Percentiles rank a stretch among this genome's conserved stretches.
phyloP scores from a whole-genome alignment of 2,888 invertebrate genomes.

The Ochropleura leucogaster region DNA sequence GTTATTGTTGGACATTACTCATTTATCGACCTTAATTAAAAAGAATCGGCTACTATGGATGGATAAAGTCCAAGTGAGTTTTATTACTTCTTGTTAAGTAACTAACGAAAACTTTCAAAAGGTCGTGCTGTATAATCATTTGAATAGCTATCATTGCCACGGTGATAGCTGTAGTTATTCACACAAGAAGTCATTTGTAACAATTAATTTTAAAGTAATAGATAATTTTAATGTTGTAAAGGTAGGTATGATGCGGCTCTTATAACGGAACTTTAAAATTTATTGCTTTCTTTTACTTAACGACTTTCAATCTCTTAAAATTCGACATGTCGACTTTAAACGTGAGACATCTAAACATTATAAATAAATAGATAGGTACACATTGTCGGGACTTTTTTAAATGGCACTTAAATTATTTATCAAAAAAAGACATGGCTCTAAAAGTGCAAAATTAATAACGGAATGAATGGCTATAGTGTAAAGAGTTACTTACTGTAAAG shows the following conservation, averaged over 20 bases:
- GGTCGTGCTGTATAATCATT: constrained; percentile 36
- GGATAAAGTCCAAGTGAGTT: constrained; percentile 44
- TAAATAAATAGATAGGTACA: constrained; percentile 28
- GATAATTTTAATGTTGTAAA: constrained; percentile 78
- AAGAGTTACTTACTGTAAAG: too few species aligned
- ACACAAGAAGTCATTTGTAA: constrained; percentile 62
- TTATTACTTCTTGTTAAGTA: constrained; percentile 39
- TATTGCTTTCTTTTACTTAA: constrained; percentile 84
- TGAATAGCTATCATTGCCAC: constrained; percentile 52
- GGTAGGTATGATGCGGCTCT: constrained; percentile 71
- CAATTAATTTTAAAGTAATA: constrained; percentile 72
- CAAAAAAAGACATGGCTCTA: neutral
- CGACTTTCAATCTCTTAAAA: constrained; percentile 79
- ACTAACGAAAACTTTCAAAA: constrained; percentile 39
- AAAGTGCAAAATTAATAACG: constrained; percentile 10
- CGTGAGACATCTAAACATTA: constrained; percentile 30
- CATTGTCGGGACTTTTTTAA: constrained; percentile 17
- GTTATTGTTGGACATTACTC: constrained; percentile 63
- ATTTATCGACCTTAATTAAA: constrained; percentile 62
- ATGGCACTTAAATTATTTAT: neutral
- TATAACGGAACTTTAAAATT: constrained; percentile 83
- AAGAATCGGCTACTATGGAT: constrained; percentile 48
- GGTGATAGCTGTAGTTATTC: constrained; percentile 58
- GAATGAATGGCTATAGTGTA: neutral
- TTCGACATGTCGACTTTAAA: constrained; percentile 74